phyloP scores from a whole-genome alignment of 1,140 invertebrate species.

The Leptestheria dahalacensis region DNA sequence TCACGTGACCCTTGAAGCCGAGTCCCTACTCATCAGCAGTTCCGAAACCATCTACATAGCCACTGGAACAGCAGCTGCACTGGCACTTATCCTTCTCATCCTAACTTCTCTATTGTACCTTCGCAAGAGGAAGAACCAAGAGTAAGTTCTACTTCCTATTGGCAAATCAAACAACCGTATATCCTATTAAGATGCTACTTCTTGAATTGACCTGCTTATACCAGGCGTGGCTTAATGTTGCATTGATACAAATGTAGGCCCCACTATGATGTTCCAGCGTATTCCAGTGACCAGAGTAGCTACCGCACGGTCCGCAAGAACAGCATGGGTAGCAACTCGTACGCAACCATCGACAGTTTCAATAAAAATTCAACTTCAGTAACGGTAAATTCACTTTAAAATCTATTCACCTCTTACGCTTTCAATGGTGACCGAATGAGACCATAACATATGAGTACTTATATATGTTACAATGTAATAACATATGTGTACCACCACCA shows the following conservation, averaged over 20 bases:
- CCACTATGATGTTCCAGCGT: neutral
- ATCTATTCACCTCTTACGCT: too few species aligned
- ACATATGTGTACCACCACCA: too few species aligned
- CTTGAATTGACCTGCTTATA: too few species aligned
- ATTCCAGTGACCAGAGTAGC: conserved; percentile 2
- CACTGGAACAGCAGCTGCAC: neutral
- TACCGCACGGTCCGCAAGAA: neutral
- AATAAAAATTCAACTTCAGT: too few species aligned
- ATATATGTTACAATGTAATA: too few species aligned
- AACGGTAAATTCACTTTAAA: too few species aligned
- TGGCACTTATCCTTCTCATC: conserved; percentile 3
- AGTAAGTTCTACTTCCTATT: neutral
- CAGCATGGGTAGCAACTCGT: neutral
- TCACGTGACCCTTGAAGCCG: neutral
- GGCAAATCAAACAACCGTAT: too few species aligned
- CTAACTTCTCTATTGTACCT: neutral
- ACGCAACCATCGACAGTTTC: conserved; percentile 8
- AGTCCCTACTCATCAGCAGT: conserved; percentile 6
- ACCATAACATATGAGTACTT: too few species aligned
- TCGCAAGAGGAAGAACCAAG: neutral
- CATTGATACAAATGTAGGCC: too few species aligned
- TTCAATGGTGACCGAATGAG: too few species aligned
- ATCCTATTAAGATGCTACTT: too few species aligned
- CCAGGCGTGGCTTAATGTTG: too few species aligned
- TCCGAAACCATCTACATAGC: conserved; percentile 1